phyloP scores from a whole-genome alignment of 2,888 invertebrate genomes.

The Lordiphosa fenestrarum region DNA sequence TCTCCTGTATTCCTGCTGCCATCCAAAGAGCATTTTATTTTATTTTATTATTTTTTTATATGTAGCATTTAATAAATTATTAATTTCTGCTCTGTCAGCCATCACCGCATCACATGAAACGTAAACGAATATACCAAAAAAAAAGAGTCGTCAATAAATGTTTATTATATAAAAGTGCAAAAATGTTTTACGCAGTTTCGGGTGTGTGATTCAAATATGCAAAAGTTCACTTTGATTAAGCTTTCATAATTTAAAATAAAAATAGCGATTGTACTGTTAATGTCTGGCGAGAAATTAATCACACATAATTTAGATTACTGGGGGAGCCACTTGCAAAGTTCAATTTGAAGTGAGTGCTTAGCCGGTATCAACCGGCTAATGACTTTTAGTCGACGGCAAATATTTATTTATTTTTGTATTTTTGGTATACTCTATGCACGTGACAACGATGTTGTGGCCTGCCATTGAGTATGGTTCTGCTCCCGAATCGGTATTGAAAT shows the following conservation, averaged over 20 bases:
- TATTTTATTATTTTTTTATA: constrained; percentile 23
- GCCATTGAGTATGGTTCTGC: constrained; percentile 31
- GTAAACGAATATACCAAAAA: constrained; percentile 40
- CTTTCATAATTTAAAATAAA: constrained; percentile 38
- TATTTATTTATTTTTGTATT: neutral
- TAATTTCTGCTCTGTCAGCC: constrained; percentile 59
- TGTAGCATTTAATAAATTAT: constrained; percentile 72
- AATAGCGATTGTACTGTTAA: constrained; percentile 17
- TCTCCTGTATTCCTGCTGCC: constrained; percentile 17
- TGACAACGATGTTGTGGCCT: constrained; percentile 35
- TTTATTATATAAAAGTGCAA: constrained; percentile 43
- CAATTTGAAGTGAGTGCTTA: constrained; percentile 7
- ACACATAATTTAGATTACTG: neutral
- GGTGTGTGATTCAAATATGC: constrained; percentile 24
- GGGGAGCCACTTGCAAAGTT: constrained; percentile 1
- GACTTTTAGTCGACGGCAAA: constrained; percentile 1
- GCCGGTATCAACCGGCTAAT: constrained; percentile 14
- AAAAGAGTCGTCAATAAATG: constrained; percentile 25
- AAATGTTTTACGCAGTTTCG: constrained; percentile 49
- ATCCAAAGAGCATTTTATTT: constrained; percentile 34
- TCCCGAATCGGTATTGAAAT: constrained; percentile 19
- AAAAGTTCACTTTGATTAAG: constrained; percentile 40
- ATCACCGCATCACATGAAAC: constrained; percentile 67
- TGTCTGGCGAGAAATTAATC: constrained; percentile 4
- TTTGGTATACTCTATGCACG: constrained; percentile 48